Base-by-base conservation (phyloP, 1,140 invertebrate species). In the Drosophila malerkotliana region DNA sequence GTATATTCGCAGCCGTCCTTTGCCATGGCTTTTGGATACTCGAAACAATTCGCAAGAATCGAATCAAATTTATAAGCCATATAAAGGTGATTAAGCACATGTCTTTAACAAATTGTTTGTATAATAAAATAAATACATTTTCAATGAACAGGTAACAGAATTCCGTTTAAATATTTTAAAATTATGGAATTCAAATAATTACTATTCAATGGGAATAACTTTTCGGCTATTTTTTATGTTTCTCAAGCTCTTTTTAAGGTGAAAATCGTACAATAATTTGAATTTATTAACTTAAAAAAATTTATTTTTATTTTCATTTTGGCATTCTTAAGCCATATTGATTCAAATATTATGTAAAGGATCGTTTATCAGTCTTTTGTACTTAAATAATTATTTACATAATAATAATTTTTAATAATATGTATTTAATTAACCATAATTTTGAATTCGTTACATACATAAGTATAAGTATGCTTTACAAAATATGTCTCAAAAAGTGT, bases 381-480 rank as follows among this genome's bases (percentile, higher is more conserved):
- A 28, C 0, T 6, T 6, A 28, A 4, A 6, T 6, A 28, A 28
- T 28, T 1, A 28, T 6, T 6, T 28, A 28, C 6, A 28, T 44
- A 44, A 44, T 3, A 21, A 21, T 21, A 21, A 3, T 6, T 26
- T 28, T 3, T 10, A 8, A 5, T 7, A 12, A 6, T 44, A 15
- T 15, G 30, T 15, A 56, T 15, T 7, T 5, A 10, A 14, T 44
- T 10, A 18, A 7, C 3, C 3, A 14, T 44, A 10, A 14, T 44
- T 44, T n/a, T 44, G 0, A 21, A 21, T 14, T 6, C 0, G 2
- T 28, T 24, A 53, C 37, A 53, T n/a, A 3, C 21, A 62, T 26
- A 39, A 32, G 24, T 18, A 48, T 37, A 81, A 81, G 78, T 80
- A 80, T 80, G 72, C 78, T 76, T 47, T 55, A 18, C 7, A 7